A percentile compares a stretch with the other conserved stretches of the same genome.
These are phyloP conservation scores for Thymelicus sylvestris DNA, from an alignment of 2,888 invertebrate genomes.

Conservation along the genomic window DNA sequence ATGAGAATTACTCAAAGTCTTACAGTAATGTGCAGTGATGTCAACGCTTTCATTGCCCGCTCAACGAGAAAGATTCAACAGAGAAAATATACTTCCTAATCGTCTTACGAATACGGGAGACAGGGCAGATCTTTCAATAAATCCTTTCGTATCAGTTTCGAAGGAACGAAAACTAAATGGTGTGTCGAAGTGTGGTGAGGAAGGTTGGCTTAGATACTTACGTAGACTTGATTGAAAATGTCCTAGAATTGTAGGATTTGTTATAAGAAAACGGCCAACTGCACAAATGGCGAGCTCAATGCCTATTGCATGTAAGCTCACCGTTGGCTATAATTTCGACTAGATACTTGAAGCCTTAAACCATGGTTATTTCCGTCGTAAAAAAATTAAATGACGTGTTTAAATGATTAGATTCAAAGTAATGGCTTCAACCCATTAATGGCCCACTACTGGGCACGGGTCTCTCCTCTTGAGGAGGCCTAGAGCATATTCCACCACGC, in stretches of 20 bases:
- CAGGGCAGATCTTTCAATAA: slow-evolving; percentile 12
- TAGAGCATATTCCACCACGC: no score
- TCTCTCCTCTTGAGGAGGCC: no score
- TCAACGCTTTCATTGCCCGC: background rate
- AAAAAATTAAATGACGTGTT: no score
- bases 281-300: no score
- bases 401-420: no score
- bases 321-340: no score
- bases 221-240: slow-evolving; percentile 15
- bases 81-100: background rate
- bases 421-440: no score
- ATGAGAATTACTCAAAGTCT: no score
- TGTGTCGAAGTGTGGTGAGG: slow-evolving; percentile 13
- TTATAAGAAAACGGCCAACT: background rate
- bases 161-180: slow-evolving; percentile 15
- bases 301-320: no score
- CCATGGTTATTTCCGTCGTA: no score
- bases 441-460: no score
- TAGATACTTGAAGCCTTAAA: no score
- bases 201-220: slow-evolving; percentile 9
- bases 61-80: slow-evolving; percentile 6
- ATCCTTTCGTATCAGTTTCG: slow-evolving; percentile 16
- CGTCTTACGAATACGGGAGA: background rate
- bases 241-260: slow-evolving; percentile 9
- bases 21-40: background rate